Base-by-base conservation (phyloP, 2,797 vertebrate genomes). In the Acomys russatus region DNA sequence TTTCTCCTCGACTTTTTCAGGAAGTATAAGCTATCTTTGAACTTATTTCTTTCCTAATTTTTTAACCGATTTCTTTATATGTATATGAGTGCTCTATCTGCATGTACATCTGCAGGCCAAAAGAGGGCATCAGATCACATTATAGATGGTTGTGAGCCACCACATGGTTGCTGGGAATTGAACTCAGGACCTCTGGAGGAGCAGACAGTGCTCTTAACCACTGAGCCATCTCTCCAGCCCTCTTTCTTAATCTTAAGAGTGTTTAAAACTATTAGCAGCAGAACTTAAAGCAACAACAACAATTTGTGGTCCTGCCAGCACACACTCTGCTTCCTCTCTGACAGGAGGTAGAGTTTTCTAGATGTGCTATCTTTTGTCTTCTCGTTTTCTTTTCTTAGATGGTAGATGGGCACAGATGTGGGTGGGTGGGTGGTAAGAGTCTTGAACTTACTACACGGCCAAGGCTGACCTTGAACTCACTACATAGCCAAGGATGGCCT, bases 21-120 rank as follows among this genome's bases (percentile, higher is more conserved):
- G 73, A 96, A 71, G 30, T 63, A n/a, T 63, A 86, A 64, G 38
- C 70, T 77, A 9, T 68, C 92, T 96, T 86, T 87, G 14, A 92
- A 77, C 63, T 68, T 71, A 25, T 20, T 68, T 51, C 22, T 87
- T 70, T 44, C 44, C 3, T 44, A 44, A 44, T 44, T 44, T 44
- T 44, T 44, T 44, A 44, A 44, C 44, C 3, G 44, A 44, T 44
- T 44, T 44, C 3, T 44, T 44, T 44, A 44, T 44, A 44, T 44
- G 44, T 44, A 44, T 4, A 44, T 44, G 44, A 44, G 44, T 44
- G 44, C 44, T 44, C 44, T 44, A 4, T 44, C 44, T 44, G 44
- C 44, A 44, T 44, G 44, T 44, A 44, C 44, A 44, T 4, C 44
- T 44, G 44, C 44, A 44, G 44, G 44, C 44, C 44, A 44, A 4